Percentiles rank a stretch among this genome's conserved stretches.
Conservation (phyloP, 2,113 vertebrate species). For the Gracilinanus agilis region DNA sequence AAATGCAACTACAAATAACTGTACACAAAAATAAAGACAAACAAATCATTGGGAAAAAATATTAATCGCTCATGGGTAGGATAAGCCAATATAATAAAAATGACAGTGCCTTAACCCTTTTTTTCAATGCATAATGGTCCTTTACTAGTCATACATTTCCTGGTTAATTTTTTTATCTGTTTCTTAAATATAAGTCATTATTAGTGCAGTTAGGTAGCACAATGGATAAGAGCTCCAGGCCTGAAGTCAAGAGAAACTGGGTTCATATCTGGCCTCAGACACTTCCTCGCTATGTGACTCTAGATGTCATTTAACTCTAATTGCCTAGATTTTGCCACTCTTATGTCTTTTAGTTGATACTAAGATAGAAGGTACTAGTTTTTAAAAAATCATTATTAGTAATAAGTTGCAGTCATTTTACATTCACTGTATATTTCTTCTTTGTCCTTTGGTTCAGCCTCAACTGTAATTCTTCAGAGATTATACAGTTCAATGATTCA, state of each 20-base stretch:
- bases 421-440: background rate
- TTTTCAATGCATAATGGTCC: background rate
- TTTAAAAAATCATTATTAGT: background rate
- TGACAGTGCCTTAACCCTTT: background rate
- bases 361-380: no score
- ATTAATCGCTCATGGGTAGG: background rate
- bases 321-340: no score
- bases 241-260: no score
- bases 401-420: background rate
- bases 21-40: background rate
- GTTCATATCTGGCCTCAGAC: no score
- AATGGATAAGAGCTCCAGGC: no score
- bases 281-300: no score
- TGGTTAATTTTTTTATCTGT: background rate
- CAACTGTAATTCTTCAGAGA: background rate
- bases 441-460: background rate
- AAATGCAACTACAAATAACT: background rate
- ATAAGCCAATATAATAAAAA: background rate
- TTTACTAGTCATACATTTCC: background rate
- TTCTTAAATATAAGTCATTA: background rate
- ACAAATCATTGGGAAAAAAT: background rate
- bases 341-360: no score
- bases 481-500: background rate
- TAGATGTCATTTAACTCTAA: no score
- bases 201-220: background rate